phyloP scores from a whole-genome alignment of 1,140 invertebrate genomes.

The Lepidurus apus region DNA sequence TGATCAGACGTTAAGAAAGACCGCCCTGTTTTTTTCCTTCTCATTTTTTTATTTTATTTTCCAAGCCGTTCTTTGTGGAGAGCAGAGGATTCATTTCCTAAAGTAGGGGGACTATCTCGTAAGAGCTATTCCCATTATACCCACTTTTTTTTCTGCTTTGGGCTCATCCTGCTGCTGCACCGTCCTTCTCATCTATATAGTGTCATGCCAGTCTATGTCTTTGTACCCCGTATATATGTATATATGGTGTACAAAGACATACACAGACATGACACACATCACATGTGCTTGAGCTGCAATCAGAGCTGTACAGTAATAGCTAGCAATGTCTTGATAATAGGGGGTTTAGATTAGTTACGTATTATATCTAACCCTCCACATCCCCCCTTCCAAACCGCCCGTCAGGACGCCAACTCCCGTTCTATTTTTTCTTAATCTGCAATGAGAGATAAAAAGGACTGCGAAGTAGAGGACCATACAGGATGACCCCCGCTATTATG shows the following conservation, averaged over 20 bases:
- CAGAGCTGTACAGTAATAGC: neutral
- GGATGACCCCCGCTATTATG: constrained; percentile 14
- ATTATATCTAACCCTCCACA: neutral
- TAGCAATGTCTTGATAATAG: constrained; percentile 10
- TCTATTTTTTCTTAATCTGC: neutral
- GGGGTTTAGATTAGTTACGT: constrained; percentile 7
- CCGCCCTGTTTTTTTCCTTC: neutral
- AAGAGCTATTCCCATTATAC: constrained; percentile 15
- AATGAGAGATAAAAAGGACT: constrained; percentile 7
- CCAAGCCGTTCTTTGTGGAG: constrained; percentile 2
- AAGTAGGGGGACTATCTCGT: constrained; percentile 18
- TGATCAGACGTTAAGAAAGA: constrained; percentile 10
- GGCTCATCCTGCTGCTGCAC: neutral
- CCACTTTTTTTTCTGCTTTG: neutral
- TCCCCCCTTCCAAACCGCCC: neutral
- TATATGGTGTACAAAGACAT: neutral
- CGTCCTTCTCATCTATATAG: neutral
- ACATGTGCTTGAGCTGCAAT: constrained; percentile 15
- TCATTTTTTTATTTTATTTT: neutral
- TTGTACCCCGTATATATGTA: neutral
- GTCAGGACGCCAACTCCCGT: neutral
- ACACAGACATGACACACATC: neutral
- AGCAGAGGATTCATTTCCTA: constrained; percentile 17
- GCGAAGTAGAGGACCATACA: neutral
- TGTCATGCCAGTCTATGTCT: neutral